Evolutionary conservation across 2,797 vertebrate species (phyloP), one percentile per base, ranked within the genome.

Genomic region (Acrocephalus scirpaceus): DNA sequence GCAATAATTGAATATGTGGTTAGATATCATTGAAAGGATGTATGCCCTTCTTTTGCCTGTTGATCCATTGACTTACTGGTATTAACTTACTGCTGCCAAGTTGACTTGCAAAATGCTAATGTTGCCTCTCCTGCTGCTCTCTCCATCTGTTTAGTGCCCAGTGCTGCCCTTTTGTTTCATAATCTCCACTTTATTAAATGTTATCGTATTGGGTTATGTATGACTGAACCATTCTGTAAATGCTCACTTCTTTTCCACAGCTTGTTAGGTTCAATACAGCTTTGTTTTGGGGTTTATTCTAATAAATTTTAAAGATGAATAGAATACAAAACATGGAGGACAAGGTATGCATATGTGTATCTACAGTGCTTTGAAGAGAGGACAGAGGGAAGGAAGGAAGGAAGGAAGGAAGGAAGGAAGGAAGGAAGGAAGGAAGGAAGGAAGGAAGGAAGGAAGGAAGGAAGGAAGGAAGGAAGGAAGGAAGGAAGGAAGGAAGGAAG

Each of bases 81-180:
- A 91, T 95, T 95, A 96, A 92, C 75, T 96, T 92, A 44, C 51
- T 81, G 67, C 88, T 96, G 93, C 95, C 95, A 96, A 96, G 90
- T 48, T 78, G 86, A 96, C 92, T 96, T 83, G 83, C 60, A 86
- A 93, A 96, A 96, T 96, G 94, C 64, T 97, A 96, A 97, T 94
- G 80, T 73, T 95, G 64, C 83, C 80, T 93, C 60, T 93, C 94
- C 95, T 25, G 89, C 96, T 96, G 95, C 95, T 97, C 86, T 74
- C 78, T 94, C 96, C 97, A 96, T 97, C 97, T 97, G 96, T 91
- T 96, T 89, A 88, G 66, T 93, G 94, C 83, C 91, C 94, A 91
- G 62, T 79, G 64, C 91, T 96, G 88, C 76, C 87, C 94, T 96
- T 93, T 92, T 92, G 87, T 93, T 96, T 95, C 82, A 81, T 87